Evolutionary conservation across 2,113 vertebrate species (phyloP).

Genomic region (Damaliscus lunatus): DNA sequence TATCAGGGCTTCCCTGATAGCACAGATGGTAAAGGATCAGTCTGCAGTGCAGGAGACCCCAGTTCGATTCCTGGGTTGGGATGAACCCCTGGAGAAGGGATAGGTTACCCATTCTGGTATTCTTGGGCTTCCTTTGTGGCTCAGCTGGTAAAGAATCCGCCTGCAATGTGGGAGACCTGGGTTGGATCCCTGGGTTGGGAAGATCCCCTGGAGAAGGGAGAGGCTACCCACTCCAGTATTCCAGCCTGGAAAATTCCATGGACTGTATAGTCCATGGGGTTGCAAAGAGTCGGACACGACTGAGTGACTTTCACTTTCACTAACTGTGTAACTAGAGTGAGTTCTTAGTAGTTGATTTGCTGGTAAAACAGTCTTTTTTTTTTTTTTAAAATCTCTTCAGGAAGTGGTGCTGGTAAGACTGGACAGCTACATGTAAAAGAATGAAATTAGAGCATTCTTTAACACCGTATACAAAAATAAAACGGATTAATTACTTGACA

Average conservation of each 20-base stretch:
- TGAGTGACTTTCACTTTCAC: neutral
- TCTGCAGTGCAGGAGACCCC: neutral
- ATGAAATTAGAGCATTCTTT: neutral
- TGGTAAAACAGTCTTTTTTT: neutral
- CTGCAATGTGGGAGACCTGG: neutral
- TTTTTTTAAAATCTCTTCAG: neutral
- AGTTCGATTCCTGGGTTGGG: neutral
- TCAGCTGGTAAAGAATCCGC: neutral
- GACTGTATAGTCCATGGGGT: neutral
- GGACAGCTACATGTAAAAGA: neutral
- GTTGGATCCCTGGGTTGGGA: neutral
- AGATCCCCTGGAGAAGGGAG: neutral
- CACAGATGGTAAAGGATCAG: neutral
- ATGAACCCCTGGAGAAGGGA: neutral
- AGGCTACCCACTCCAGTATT: neutral
- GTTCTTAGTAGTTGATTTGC: neutral
- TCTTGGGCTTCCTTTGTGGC: neutral
- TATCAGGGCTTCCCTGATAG: neutral
- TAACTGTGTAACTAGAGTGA: neutral
- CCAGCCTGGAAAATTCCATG: neutral
- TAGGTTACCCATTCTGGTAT: neutral
- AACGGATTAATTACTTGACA: neutral
- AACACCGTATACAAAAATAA: neutral
- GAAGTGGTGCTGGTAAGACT: neutral
- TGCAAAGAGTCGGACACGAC: neutral